A percentile compares a stretch with the other conserved stretches of the same genome.
Conservation (phyloP, 2,797 vertebrate genomes). For the Coranthus polyacanthus region DNA sequence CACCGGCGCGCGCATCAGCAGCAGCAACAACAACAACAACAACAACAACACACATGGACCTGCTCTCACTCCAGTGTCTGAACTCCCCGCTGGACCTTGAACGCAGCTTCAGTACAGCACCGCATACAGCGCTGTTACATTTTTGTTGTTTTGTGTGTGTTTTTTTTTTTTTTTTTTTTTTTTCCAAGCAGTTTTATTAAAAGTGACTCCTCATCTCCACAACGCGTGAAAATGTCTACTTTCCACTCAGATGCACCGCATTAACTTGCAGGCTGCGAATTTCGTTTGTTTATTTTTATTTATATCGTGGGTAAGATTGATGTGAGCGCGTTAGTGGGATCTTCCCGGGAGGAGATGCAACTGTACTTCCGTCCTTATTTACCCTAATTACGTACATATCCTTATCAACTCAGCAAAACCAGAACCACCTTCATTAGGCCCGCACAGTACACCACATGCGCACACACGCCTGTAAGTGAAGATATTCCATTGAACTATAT, state of each 20-base stretch:
- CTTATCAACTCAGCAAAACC: constrained; percentile 87
- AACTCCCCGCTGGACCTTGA: constrained; percentile 60
- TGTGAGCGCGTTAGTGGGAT: constrained; percentile 90
- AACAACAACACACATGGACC: not conserved
- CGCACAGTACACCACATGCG: constrained; percentile 3
- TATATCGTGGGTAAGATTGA: constrained; percentile 94
- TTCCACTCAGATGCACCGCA: constrained; percentile 98
- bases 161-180: constrained; percentile 72
- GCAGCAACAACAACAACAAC: not conserved
- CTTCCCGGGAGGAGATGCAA: constrained; percentile 87
- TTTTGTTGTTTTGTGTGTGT: not conserved
- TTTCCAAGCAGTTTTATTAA: constrained; percentile 94
- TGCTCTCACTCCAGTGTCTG: not conserved
- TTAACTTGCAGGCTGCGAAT: constrained; percentile 93
- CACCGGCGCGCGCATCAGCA: not conserved
- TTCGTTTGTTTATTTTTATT: constrained; percentile 98
- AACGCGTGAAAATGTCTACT: constrained; percentile 98
- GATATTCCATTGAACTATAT: no score
- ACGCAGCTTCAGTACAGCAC: constrained; percentile 78
- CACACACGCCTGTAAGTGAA: not conserved
- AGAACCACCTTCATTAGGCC: constrained; percentile 79
- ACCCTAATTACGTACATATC: constrained; percentile 86
- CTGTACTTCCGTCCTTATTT: constrained; percentile 86
- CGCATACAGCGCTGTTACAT: constrained; percentile 84
- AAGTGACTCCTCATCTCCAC: constrained; percentile 96